These are phyloP conservation scores for Gallirallus australis DNA, from an alignment of 2,797 vertebrate genomes.

Conservation along the genomic window DNA sequence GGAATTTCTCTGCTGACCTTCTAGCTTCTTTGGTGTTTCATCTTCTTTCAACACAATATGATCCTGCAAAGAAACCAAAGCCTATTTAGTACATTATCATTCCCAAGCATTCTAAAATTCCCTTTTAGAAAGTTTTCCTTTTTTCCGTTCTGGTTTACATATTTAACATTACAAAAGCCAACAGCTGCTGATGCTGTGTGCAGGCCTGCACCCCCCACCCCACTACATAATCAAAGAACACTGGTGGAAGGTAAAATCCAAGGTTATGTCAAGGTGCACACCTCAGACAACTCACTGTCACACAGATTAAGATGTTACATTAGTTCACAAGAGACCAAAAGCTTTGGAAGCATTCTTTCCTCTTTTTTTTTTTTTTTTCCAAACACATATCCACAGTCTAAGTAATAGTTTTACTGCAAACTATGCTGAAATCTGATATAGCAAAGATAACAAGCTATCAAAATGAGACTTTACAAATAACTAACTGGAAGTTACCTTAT, in stretches of 20 bases:
- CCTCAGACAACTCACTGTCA: not conserved
- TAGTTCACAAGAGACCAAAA: not conserved
- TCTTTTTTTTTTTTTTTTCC: too few species aligned
- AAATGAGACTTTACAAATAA: not conserved
- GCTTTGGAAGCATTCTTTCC: not conserved
- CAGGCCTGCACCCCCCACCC: not conserved
- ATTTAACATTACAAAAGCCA: not conserved
- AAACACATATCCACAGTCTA: not conserved
- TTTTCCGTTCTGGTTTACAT: not conserved
- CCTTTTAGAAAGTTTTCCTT: not conserved
- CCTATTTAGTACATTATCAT: not conserved
- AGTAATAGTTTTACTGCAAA: not conserved
- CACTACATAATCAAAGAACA: not conserved
- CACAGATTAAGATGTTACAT: not conserved
- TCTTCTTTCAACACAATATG: conserved; percentile 76
- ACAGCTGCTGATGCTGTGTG: not conserved
- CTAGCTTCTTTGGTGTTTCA: conserved; percentile 36
- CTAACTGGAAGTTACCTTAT: not conserved
- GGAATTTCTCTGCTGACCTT: conserved; percentile 57
- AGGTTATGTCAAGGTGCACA: not conserved
- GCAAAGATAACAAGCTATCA: not conserved
- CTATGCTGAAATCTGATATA: not conserved
- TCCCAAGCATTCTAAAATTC: not conserved
- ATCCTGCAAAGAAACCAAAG: conserved; percentile 72
- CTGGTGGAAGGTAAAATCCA: not conserved